phyloP scores from a whole-genome alignment of 1,140 invertebrate genomes.

The Drosophila ironensis region DNA sequence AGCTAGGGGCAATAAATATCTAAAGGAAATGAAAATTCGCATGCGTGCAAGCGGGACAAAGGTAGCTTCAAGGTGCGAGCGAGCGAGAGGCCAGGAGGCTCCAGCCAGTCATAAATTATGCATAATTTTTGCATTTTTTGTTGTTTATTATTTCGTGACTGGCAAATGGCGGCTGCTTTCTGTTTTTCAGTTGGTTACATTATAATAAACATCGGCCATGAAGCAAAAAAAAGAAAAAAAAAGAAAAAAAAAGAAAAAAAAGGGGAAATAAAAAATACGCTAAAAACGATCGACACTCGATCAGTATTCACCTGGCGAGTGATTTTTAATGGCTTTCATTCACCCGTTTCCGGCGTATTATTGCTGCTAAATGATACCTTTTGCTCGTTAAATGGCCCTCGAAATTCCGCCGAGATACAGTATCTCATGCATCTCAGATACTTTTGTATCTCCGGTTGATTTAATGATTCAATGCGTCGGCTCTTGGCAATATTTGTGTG shows the following conservation, averaged over 20 bases:
- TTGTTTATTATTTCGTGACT: no score
- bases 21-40: constrained; percentile 33
- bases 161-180: constrained; percentile 66
- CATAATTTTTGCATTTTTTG: no score
- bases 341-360: constrained; percentile 12
- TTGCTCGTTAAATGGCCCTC: constrained; percentile 18
- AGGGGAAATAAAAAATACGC: neutral
- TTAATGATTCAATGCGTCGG: neutral
- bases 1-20: constrained; percentile 59
- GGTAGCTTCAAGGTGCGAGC: constrained; percentile 14
- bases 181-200: constrained; percentile 51
- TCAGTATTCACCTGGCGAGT: constrained; percentile 25
- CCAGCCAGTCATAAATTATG: constrained; percentile 77
- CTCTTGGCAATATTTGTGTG: neutral
- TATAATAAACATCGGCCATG: constrained; percentile 59
- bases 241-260: neutral
- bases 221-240: neutral
- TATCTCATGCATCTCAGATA: neutral
- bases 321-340: constrained; percentile 22
- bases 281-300: constrained; percentile 2
- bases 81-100: constrained; percentile 20
- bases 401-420: neutral
- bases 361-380: constrained; percentile 22
- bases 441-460: neutral
- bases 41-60: constrained; percentile 18